A percentile compares a stretch with the other conserved stretches of the same genome.
Conservation (phyloP, 1,140 invertebrate species). For the Telenomus remus region DNA sequence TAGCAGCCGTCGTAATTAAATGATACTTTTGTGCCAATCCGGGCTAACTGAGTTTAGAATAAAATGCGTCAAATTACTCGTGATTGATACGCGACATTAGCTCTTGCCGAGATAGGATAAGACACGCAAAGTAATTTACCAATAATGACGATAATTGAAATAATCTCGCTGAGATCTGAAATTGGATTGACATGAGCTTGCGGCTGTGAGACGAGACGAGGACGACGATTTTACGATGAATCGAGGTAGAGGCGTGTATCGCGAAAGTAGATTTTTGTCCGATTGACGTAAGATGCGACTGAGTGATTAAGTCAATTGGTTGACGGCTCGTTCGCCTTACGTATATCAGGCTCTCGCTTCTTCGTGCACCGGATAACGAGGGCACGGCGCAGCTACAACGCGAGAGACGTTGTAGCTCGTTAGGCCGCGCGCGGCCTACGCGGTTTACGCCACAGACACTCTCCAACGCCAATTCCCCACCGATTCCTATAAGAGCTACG, state of each 20-base stretch:
- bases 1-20: constrained; percentile 30
- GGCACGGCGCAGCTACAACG: constrained; percentile 54
- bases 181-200: constrained; percentile 51
- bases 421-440: constrained; percentile 44
- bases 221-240: constrained; percentile 47
- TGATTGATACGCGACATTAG: constrained; percentile 52
- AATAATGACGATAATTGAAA: constrained; percentile 59
- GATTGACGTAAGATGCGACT: constrained; percentile 58
- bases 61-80: constrained; percentile 51
- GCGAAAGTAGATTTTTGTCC: constrained; percentile 54
- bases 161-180: constrained; percentile 49
- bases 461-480: constrained; percentile 47
- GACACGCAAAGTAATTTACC: constrained; percentile 58
- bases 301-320: constrained; percentile 61
- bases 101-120: constrained; percentile 42
- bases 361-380: constrained; percentile 54
- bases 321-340: constrained; percentile 54
- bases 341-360: constrained; percentile 47
- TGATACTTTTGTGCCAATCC: constrained; percentile 19
- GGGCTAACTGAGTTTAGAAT: constrained; percentile 22
- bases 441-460: constrained; percentile 50
- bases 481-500: constrained; percentile 44
- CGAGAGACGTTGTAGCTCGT: constrained; percentile 53
- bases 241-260: constrained; percentile 58
- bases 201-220: constrained; percentile 35